phyloP scores from a whole-genome alignment of 1,140 invertebrate species.

The Cephus cinctus region DNA sequence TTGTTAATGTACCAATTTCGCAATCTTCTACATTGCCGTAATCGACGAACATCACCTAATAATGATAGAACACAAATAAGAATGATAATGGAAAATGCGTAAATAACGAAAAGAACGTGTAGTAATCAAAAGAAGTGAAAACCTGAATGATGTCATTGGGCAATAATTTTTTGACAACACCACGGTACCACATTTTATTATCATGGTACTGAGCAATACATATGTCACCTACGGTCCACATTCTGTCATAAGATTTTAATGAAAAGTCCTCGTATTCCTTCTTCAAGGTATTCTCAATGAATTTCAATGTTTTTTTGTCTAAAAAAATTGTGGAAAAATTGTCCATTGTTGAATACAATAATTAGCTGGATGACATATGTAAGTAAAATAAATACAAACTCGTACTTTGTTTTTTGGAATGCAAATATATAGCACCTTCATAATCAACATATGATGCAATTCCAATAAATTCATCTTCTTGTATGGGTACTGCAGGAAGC shows the following conservation, averaged over 20 bases:
- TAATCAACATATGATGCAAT: constrained; percentile 61
- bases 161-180: constrained; percentile 34
- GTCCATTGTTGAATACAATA: not conserved
- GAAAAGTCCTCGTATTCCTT: constrained; percentile 50
- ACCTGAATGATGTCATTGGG: constrained; percentile 27
- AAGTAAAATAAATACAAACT: constrained; percentile 2
- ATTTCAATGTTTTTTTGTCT: constrained; percentile 47
- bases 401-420: constrained; percentile 22
- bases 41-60: constrained; percentile 53
- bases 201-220: constrained; percentile 64
- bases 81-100: not conserved
- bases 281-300: constrained; percentile 57
- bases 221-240: constrained; percentile 60
- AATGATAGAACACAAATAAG: not conserved
- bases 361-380: constrained; percentile 4
- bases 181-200: constrained; percentile 62
- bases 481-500: constrained; percentile 37
- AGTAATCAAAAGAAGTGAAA: constrained; percentile 4
- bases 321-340: constrained; percentile 11
- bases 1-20: constrained; percentile 55
- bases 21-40: constrained; percentile 59
- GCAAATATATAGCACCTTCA: constrained; percentile 57
- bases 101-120: constrained; percentile 5
- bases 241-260: constrained; percentile 49
- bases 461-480: constrained; percentile 51